phyloP scores from a whole-genome alignment of 2,888 invertebrate species.

The Thymelicus acteon region DNA sequence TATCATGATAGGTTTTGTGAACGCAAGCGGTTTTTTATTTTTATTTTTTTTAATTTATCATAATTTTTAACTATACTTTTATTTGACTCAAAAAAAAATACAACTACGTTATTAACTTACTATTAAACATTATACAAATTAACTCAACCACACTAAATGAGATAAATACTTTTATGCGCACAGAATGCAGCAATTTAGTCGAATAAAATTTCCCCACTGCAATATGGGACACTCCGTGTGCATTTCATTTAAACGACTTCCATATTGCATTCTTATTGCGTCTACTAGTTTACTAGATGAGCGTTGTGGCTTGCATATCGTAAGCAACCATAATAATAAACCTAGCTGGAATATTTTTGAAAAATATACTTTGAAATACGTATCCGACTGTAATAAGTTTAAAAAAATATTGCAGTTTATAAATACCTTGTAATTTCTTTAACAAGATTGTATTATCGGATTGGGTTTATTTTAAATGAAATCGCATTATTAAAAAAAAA shows the following conservation, averaged over 20 bases:
- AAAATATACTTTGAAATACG: neutral
- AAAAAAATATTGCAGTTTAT: neutral
- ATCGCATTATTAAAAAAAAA: too few species aligned
- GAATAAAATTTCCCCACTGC: slow-evolving; percentile 17
- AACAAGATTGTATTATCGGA: too few species aligned
- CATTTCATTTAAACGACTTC: slow-evolving; percentile 23
- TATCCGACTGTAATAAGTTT: neutral
- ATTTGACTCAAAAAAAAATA: too few species aligned
- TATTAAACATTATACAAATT: neutral
- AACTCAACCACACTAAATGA: neutral
- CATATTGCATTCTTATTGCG: slow-evolving; percentile 10
- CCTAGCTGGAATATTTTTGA: neutral
- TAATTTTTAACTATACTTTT: too few species aligned
- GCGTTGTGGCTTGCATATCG: neutral
- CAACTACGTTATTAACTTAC: too few species aligned
- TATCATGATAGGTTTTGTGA: too few species aligned
- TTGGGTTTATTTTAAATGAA: too few species aligned
- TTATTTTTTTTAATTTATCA: too few species aligned
- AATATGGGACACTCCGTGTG: slow-evolving; percentile 19
- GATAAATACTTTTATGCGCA: slow-evolving; percentile 8
- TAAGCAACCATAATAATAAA: neutral
- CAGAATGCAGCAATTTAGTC: slow-evolving; percentile 10
- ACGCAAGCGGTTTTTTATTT: too few species aligned
- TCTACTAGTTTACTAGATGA: neutral
- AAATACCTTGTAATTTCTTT: too few species aligned